A percentile compares a stretch with the other conserved stretches of the same genome.
These are phyloP conservation scores for Sebastes trivittatus DNA, from an alignment of 2,797 vertebrate species.

Conservation along the genomic window DNA sequence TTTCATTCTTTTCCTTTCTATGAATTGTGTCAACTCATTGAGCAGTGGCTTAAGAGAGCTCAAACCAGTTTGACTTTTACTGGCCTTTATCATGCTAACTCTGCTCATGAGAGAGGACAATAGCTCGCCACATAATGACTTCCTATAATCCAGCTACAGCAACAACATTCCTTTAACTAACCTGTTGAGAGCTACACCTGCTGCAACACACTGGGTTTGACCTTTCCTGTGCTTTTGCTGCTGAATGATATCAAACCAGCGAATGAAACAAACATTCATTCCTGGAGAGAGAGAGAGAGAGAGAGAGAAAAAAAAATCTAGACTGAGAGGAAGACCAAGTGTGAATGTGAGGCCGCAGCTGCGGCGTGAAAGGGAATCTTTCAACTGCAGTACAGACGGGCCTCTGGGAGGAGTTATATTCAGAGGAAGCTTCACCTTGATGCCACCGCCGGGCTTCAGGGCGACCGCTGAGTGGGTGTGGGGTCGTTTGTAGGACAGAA, in stretches of 20 bases:
- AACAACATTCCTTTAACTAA: constrained; percentile 29
- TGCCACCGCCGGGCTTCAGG: background rate
- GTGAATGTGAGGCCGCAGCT: constrained; percentile 38
- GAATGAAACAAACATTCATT: constrained; percentile 39
- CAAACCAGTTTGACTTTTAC: constrained; percentile 67
- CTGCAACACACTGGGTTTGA: constrained; percentile 5
- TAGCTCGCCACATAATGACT: constrained; percentile 51
- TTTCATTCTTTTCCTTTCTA: constrained; percentile 36
- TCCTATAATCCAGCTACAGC: constrained; percentile 39
- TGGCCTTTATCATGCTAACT: constrained; percentile 40
- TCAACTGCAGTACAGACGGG: constrained; percentile 28
- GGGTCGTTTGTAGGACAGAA: constrained; percentile 7
- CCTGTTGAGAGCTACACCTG: constrained; percentile 42
- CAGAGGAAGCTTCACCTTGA: constrained; percentile 47
- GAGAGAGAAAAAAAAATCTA: background rate
- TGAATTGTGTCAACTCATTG: constrained; percentile 39
- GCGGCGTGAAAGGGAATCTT: constrained; percentile 52
- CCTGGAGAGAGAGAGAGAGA: background rate
- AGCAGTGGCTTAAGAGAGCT: constrained; percentile 52
- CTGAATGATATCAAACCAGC: background rate
- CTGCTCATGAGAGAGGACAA: constrained; percentile 56
- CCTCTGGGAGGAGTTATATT: constrained; percentile 40
- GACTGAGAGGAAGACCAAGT: constrained; percentile 13
- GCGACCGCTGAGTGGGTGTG: background rate
- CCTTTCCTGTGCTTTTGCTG: constrained; percentile 1